A percentile compares a stretch with the other conserved stretches of the same genome.
Conservation (phyloP, 2,888 invertebrate species). For the Acanthosepion lycidas region DNA sequence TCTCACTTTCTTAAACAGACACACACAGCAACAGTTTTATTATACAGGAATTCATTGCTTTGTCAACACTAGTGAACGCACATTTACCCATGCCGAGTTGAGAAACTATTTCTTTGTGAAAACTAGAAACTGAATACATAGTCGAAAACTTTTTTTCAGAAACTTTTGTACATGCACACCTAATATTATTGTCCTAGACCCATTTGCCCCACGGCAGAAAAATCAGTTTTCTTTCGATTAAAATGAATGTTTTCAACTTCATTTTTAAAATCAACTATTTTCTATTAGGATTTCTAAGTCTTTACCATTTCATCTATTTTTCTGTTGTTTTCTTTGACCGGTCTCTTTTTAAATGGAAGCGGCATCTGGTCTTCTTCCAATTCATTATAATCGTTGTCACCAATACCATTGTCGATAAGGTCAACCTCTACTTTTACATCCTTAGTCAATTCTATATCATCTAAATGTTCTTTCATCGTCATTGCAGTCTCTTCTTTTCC, state of each 20-base stretch:
- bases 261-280: background rate
- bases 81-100: too few species aligned
- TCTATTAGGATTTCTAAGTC: background rate
- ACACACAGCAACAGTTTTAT: too few species aligned
- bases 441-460: background rate
- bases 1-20: too few species aligned
- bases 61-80: too few species aligned
- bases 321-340: background rate
- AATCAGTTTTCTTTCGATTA: background rate
- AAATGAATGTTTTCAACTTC: background rate
- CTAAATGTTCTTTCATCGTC: background rate
- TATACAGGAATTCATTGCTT: too few species aligned
- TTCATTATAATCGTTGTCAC: background rate
- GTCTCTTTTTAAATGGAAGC: background rate
- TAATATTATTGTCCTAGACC: background rate
- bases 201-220: background rate
- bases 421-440: background rate
- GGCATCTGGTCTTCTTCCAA: background rate
- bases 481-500: background rate
- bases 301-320: background rate
- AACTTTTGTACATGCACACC: too few species aligned
- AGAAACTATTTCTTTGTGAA: too few species aligned
- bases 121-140: too few species aligned
- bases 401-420: background rate
- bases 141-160: too few species aligned